A percentile compares a stretch with the other conserved stretches of the same genome.
phyloP scores from a whole-genome alignment of 2,888 invertebrate genomes.

The Thera obeliscata region DNA sequence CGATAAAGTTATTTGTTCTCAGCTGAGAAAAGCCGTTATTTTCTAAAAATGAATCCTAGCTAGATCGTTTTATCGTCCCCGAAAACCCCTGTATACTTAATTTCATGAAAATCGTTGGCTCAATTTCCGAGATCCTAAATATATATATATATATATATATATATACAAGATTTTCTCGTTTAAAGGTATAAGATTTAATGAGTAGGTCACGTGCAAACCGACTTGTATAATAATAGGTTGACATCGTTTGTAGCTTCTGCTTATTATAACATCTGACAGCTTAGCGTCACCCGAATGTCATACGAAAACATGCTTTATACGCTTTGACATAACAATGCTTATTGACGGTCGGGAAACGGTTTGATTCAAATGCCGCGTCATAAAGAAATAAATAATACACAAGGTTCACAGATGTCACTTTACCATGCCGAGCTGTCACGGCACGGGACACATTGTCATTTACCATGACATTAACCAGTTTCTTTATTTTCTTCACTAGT shows the following conservation, averaged over 20 bases:
- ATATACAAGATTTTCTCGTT: too few relatives aligned
- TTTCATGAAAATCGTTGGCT: too few relatives aligned
- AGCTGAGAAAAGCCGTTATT: too few relatives aligned
- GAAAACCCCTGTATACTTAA: too few relatives aligned
- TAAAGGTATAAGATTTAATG: too few relatives aligned
- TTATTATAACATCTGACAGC: neutral
- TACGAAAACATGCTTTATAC: conserved; percentile 11
- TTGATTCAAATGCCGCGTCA: neutral
- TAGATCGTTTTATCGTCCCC: too few relatives aligned
- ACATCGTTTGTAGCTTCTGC: neutral
- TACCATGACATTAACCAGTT: neutral
- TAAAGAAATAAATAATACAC: neutral
- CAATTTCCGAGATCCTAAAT: too few relatives aligned
- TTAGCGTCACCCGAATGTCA: conserved; percentile 7
- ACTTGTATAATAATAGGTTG: neutral
- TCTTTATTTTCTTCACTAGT: neutral
- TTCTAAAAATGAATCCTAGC: too few relatives aligned
- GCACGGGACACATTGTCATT: neutral
- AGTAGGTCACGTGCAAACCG: too few relatives aligned
- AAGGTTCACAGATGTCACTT: neutral
- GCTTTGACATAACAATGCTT: conserved; percentile 11
- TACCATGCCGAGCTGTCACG: neutral
- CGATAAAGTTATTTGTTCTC: too few relatives aligned
- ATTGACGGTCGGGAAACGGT: conserved; percentile 2
- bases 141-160: too few relatives aligned